Evolutionary conservation across 2,113 vertebrate genomes (phyloP), one percentile per base, ranked within the genome.

Genomic region (Manacus vitellinus): DNA sequence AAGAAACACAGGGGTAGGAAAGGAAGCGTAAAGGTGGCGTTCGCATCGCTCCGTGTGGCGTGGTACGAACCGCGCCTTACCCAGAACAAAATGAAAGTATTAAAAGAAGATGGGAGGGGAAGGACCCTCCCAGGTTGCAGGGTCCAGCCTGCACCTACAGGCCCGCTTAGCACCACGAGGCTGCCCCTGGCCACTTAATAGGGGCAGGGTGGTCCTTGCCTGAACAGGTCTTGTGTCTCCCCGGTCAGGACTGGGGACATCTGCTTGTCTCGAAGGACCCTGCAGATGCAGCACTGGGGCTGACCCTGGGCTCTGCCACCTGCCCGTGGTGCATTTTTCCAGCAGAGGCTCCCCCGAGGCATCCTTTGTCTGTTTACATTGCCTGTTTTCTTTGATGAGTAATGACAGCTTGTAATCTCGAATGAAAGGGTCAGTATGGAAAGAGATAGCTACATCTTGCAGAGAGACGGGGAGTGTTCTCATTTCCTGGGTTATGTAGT

Each of bases 1-100:
- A 56, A 75, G 20, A 47, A 76, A 47, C 5, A 14, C 1, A 0
- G 7, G 8, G 65, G 11, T 11, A 21, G 31, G 18, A 54, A 14
- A n/a, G 1, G 1, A 55, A 16, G 16, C 1, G 1, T 8, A 8
- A 43, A 30, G 43, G 30, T 14, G 37, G 7, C 3, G 1, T 23
- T 18, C 2, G 1, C 33, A 1, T 44, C 12, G 12, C 12, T 22
- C 39, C 18, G 1, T 5, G 4, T 1, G 27, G 14, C 1, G 3
- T 24, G 46, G 49, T 20, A 35, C 33, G 20, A 20, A 24, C 21
- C 4, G 30, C 0, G 0, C 23, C 30, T 49, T 47, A 30, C 21
- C 13, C n/a, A 35, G n/a, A 28, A n/a, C 4, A 39, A 35, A 43
- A 35, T 9, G 9, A 8, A 89, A 63, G 16, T 21, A 14, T 19